A percentile compares a stretch with the other conserved stretches of the same genome.
These are phyloP conservation scores for Adelges cooleyi DNA, from an alignment of 1,140 invertebrate species.

Conservation along the genomic window DNA sequence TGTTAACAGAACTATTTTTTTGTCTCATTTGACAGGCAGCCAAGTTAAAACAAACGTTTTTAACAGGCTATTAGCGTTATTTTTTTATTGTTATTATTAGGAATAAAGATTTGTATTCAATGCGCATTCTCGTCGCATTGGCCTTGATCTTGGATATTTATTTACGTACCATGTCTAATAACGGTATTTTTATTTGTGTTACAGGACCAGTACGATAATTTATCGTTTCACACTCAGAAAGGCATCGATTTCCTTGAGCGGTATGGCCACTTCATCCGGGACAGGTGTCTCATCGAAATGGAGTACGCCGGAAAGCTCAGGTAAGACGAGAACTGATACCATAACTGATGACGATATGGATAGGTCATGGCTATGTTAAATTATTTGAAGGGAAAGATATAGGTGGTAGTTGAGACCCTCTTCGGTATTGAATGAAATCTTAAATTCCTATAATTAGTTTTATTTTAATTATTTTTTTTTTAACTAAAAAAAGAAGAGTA, in stretches of 20 bases:
- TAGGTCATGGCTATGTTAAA: too few relatives aligned
- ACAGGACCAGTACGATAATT: constrained; percentile 96
- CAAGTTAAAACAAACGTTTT: not conserved
- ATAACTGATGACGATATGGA: too few relatives aligned
- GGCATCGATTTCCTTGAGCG: constrained; percentile 95
- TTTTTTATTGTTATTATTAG: constrained; percentile 6
- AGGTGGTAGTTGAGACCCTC: too few relatives aligned
- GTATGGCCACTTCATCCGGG: constrained; percentile 87
- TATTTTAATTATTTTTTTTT: too few relatives aligned
- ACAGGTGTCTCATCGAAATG: constrained; percentile 84
- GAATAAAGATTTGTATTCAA: not conserved
- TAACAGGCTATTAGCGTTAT: not conserved
- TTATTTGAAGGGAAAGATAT: too few relatives aligned
- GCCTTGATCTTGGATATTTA: not conserved
- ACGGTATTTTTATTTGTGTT: constrained; percentile 42
- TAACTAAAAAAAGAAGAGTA: too few relatives aligned
- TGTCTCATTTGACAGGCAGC: too few relatives aligned
- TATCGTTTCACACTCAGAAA: constrained; percentile 87
- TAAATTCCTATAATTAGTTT: too few relatives aligned
- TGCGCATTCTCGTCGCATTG: not conserved
- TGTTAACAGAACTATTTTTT: too few relatives aligned
- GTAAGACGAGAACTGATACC: too few relatives aligned
- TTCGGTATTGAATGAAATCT: too few relatives aligned
- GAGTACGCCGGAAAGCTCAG: constrained; percentile 94
- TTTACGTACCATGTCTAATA: not conserved